Evolutionary conservation across 2,113 vertebrate species (phyloP), one percentile per base, ranked within the genome.

Genomic region (Proterorhinus semilunaris): DNA sequence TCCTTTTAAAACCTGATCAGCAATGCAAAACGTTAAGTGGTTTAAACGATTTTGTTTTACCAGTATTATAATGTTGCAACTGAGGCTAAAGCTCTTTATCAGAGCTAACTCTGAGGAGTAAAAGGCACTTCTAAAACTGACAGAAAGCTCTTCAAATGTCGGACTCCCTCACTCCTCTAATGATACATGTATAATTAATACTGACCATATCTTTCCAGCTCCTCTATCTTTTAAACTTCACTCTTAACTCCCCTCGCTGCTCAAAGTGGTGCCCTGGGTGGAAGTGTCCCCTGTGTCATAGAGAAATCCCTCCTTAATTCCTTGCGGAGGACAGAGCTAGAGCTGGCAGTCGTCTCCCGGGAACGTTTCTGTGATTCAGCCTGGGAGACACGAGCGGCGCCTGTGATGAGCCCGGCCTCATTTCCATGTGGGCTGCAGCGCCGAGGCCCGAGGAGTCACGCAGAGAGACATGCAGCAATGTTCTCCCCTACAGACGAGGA

Each of bases 311-410:
- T 42, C 65, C 53, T 71, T 83, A 82, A 84, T 78, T 50, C 50
- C 71, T 62, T 74, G 61, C 62, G 6, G 16, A 70, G 75, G 69
- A 79, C 53, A 62, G 64, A 79, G 65, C 68, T 47, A 62, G 72
- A 72, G 72, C 78, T 73, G 51, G 65, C 65, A 49, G 62, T 55
- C 9, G 61, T 72, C 80, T 81, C 73, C 48, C 13, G 75, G 78
- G 85, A 82, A 57, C 48, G n/a, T 69, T 71, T 59, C 54, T 67
- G 64, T 71, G 83, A 85, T 79, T 61, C 62, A 58, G 68, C 74
- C 71, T 51, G 2, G 15, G 80, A 77, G 73, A 87, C 70, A 46
- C 2, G 48, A 74, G 36, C 65, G 3, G 8, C 12, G 74, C 68
- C 54, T 78, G 69, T 65, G 71, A 74, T 65, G 66, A 73, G 59